Conservation (phyloP, 2,888 invertebrate species). For the Oscheius sp. region DNA sequence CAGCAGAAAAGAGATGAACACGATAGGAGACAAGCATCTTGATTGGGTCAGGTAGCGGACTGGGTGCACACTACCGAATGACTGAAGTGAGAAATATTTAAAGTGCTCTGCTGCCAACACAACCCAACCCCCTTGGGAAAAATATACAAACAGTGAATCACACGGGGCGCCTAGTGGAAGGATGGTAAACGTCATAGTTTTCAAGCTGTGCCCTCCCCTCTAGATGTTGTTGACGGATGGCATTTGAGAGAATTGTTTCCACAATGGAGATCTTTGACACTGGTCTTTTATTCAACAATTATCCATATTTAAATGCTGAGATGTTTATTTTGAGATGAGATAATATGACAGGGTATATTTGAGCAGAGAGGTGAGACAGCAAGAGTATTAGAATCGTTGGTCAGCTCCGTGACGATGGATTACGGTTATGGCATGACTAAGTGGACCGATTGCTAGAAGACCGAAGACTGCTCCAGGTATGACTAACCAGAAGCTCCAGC, state of each 20-base stretch:
- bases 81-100: not conserved
- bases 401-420: slow-evolving; percentile 16
- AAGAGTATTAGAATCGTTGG: not conserved
- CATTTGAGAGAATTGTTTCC: too few species aligned
- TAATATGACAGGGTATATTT: too few species aligned
- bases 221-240: too few species aligned
- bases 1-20: slow-evolving; percentile 6
- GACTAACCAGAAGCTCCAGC: slow-evolving; percentile 29
- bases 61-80: not conserved
- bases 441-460: slow-evolving; percentile 20
- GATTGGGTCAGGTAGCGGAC: not conserved
- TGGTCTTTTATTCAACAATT: too few species aligned
- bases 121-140: not conserved
- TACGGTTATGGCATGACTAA: slow-evolving; percentile 2
- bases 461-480: slow-evolving; percentile 16
- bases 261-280: too few species aligned
- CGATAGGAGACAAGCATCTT: slow-evolving; percentile 18
- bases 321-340: too few species aligned
- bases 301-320: too few species aligned
- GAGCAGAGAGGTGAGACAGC: too few species aligned
- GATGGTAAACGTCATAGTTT: not conserved
- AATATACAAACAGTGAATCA: slow-evolving; percentile 1
- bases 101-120: not conserved
- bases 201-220: too few species aligned
- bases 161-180: not conserved